phyloP scores from a whole-genome alignment of 2,113 vertebrate genomes.

The Calyptommatus sinebrachiatus region DNA sequence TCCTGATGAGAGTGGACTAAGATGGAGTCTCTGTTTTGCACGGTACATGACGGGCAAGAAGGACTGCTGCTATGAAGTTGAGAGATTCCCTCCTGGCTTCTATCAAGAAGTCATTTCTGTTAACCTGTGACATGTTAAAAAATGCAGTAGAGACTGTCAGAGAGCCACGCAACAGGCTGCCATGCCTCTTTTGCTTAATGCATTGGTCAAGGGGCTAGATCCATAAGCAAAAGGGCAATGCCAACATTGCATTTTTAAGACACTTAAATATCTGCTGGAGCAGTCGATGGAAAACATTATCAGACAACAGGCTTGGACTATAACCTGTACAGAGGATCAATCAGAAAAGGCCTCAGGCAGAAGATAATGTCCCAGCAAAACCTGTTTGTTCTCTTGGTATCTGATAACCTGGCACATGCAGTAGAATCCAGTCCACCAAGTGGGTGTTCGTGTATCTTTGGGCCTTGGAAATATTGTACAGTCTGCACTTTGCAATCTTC shows the following conservation, averaged over 20 bases:
- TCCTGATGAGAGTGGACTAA: not conserved
- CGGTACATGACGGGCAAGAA: no score
- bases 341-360: not conserved
- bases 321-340: not conserved
- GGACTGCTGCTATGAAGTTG: not conserved
- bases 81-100: not conserved
- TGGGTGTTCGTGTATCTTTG: not conserved
- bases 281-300: not conserved
- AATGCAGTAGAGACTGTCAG: rapidly evolving
- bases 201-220: not conserved
- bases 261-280: no score
- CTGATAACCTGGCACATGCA: not conserved
- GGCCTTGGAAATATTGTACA: not conserved
- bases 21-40: not conserved
- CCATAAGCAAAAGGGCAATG: not conserved
- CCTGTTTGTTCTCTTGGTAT: not conserved
- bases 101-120: not conserved
- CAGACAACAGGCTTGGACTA: no score
- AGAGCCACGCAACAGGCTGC: not conserved
- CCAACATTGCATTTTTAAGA: no score
- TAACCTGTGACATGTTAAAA: not conserved
- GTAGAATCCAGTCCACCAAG: not conserved
- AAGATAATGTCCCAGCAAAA: no score
- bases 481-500: not conserved
- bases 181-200: no score